Percentiles rank a stretch among this genome's conserved stretches.
These are phyloP conservation scores for Rhea pennata DNA, from an alignment of 2,113 vertebrate species.

Conservation along the genomic window DNA sequence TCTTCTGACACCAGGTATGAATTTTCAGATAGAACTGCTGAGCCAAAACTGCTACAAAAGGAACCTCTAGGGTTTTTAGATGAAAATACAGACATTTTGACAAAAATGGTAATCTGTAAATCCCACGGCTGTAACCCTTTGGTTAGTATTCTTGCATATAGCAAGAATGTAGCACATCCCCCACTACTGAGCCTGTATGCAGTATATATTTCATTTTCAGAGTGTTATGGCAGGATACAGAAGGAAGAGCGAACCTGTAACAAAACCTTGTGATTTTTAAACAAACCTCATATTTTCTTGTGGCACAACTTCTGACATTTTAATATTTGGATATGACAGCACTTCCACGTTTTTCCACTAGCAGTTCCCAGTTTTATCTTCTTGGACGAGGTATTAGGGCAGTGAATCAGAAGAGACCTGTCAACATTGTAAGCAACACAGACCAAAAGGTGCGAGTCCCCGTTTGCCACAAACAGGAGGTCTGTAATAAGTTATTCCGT, in stretches of 20 bases:
- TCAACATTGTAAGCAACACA: neutral
- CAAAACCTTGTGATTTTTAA: neutral
- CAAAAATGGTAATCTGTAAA: neutral
- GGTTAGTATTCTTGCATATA: neutral
- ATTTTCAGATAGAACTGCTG: neutral
- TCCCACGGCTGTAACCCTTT: neutral
- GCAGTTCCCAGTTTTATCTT: neutral
- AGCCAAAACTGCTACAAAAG: neutral
- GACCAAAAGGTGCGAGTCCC: neutral
- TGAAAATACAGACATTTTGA: neutral
- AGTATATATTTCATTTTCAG: neutral
- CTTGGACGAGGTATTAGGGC: neutral
- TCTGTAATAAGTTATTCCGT: neutral
- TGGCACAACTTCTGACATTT: neutral
- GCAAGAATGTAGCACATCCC: no score
- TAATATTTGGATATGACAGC: neutral
- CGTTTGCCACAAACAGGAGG: neutral
- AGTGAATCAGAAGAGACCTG: neutral
- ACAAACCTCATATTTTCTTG: neutral
- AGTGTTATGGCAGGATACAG: neutral
- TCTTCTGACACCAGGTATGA: neutral
- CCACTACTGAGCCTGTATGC: neutral
- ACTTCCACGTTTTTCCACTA: neutral
- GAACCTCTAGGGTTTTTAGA: neutral
- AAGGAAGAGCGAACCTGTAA: neutral